phyloP scores from a whole-genome alignment of 2,113 vertebrate genomes.

The Microtus ochrogaster region DNA sequence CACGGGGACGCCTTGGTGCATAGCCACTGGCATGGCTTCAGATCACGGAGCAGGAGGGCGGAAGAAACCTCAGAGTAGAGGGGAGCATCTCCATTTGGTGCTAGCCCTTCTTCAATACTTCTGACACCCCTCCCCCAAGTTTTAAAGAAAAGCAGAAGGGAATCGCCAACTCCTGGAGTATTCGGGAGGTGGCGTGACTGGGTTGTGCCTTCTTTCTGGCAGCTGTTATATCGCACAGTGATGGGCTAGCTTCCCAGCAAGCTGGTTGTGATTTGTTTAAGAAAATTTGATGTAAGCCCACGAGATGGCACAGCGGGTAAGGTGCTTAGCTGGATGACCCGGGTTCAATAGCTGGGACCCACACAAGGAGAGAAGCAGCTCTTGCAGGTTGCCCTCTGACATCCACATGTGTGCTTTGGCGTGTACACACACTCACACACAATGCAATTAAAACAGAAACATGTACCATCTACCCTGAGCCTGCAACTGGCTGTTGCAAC shows the following conservation, averaged over 20 bases:
- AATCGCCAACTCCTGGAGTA: neutral
- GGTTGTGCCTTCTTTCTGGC: neutral
- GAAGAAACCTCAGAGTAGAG: neutral
- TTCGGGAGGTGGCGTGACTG: neutral
- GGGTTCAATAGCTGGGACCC: neutral
- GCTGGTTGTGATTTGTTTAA: neutral
- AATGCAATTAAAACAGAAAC: neutral
- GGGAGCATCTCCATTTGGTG: neutral
- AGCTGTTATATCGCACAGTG: neutral
- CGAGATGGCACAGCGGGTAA: neutral
- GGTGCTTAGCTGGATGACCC: neutral
- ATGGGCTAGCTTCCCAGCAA: neutral
- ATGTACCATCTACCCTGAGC: neutral
- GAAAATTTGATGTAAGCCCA: neutral
- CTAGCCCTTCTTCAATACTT: no score
- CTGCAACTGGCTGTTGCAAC: neutral
- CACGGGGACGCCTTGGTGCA: no score
- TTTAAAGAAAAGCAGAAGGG: neutral
- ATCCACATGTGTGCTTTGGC: neutral
- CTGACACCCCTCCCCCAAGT: neutral
- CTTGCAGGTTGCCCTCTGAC: neutral
- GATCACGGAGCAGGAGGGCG: neutral
- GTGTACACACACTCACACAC: neutral
- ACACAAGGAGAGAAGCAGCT: neutral
- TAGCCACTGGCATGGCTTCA: neutral